phyloP scores from a whole-genome alignment of 2,113 vertebrate genomes.

The Ellobius talpinus region DNA sequence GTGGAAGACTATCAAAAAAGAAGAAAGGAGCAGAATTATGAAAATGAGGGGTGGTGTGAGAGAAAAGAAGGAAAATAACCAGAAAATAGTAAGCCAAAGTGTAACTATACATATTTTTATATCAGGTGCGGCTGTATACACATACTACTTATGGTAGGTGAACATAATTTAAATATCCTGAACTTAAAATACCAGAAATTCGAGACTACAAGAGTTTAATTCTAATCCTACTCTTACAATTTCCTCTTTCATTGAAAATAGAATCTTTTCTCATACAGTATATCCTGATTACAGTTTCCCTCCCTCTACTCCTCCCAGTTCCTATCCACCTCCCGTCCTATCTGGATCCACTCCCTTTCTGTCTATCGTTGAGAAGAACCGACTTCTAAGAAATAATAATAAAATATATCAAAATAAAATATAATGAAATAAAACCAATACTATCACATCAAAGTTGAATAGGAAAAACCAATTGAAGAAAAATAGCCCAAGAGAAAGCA shows the following conservation, averaged over 20 bases:
- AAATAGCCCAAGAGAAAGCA: background rate
- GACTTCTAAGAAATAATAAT: background rate
- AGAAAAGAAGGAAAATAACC: background rate
- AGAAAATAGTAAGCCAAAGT: background rate
- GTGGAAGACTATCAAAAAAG: background rate
- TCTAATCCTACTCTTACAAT: background rate
- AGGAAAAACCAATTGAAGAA: background rate
- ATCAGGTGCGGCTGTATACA: background rate
- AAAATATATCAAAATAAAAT: background rate
- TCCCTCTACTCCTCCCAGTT: background rate
- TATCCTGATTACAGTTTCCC: background rate
- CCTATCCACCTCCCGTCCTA: background rate
- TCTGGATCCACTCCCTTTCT: background rate
- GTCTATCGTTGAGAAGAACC: background rate
- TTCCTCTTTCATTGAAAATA: background rate
- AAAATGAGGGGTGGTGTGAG: background rate
- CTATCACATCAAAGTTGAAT: background rate
- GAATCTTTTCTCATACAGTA: background rate
- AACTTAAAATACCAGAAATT: background rate
- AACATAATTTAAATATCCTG: background rate
- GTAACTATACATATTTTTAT: background rate
- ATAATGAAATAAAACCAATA: background rate
- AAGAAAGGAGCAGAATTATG: background rate
- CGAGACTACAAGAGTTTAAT: background rate
- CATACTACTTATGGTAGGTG: background rate